phyloP scores from a whole-genome alignment of 2,888 invertebrate species.

The Lithophane ornitopus region DNA sequence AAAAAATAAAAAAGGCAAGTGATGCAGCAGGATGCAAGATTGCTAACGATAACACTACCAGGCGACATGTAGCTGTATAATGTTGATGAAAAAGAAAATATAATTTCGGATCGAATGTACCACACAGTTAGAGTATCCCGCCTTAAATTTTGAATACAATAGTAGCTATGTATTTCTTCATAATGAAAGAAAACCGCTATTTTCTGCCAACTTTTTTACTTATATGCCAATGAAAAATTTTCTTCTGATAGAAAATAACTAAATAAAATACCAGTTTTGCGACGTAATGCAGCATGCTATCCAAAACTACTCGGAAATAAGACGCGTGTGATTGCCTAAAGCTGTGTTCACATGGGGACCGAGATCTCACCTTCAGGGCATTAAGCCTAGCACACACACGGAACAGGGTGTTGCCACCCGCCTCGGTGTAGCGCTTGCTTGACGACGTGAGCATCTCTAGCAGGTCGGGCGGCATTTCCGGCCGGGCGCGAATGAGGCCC shows the following conservation, averaged over 20 bases:
- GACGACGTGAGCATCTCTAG: slow-evolving; percentile 83
- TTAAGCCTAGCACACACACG: slow-evolving; percentile 93
- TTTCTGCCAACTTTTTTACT: background rate
- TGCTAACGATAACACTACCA: background rate
- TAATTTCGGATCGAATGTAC: slow-evolving; percentile 8
- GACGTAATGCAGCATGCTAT: slow-evolving; percentile 31
- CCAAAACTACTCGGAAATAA: slow-evolving; percentile 29
- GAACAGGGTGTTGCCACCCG: slow-evolving; percentile 88
- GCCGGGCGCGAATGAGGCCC: slow-evolving; percentile 75
- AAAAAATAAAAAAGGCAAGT: slow-evolving; percentile 6
- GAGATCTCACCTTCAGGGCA: slow-evolving; percentile 75
- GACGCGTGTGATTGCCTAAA: slow-evolving; percentile 18
- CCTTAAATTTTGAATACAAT: slow-evolving; percentile 12
- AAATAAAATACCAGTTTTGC: background rate
- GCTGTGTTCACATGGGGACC: slow-evolving; percentile 18
- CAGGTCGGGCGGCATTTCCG: slow-evolving; percentile 66
- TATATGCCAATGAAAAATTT: background rate
- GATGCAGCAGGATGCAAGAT: slow-evolving; percentile 16
- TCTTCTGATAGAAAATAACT: background rate
- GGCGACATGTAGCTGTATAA: background rate
- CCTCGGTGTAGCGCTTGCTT: slow-evolving; percentile 84
- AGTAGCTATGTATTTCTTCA: background rate
- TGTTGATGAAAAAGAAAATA: background rate
- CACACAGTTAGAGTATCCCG: background rate
- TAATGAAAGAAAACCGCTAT: background rate